Evolutionary conservation across 2,113 vertebrate species (phyloP), one percentile per base, ranked within the genome.

Genomic region (Percina caprodes): DNA sequence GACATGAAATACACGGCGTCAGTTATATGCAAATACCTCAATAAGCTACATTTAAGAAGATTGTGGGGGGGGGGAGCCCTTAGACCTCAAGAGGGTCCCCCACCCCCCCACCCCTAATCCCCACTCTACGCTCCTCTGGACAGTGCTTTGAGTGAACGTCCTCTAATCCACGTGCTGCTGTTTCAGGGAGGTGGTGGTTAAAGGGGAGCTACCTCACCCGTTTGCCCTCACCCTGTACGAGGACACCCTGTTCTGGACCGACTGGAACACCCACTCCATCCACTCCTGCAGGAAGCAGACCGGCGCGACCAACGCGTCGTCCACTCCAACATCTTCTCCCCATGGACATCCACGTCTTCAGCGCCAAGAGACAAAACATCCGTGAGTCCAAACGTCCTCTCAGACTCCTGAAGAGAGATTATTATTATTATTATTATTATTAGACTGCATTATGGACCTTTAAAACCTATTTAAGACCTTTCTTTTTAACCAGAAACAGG

Each of bases 291-390:
- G 94, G 93, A 99, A 99, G 84, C 90, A 97, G 74, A 97, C 96
- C 0, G 98, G 98, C 6, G 93, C 92, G 94, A 96, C 58, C 95
- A 97, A 66, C 96, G 95, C 48, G 94, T 98, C 82, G 95, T 99
- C 89, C 97, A 99, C 95, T 95, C 96, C 58, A 95, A 98, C 93
- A 99, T 99, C 93, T 99, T 99, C 93, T 99, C 98, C 3, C 98
- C 98, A 99, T 99, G 98, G 98, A 99, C 94, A 97, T 99, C 90
- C 98, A 99, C 49, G 98, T 96, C 67, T 99, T 97, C 95, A 99
- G 96, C 92, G 93, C 96, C 59, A 94, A 95, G 89, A 96, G 98
- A 75, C 98, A 99, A 82, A 95, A 95, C 74, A 92, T 86, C 69
- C 89, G 98, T 99, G 95, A 96, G 95, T 85, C 26, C 16, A n/a